Evolutionary conservation across 2,113 vertebrate genomes (phyloP).

Genomic region (Petaurus breviceps): DNA sequence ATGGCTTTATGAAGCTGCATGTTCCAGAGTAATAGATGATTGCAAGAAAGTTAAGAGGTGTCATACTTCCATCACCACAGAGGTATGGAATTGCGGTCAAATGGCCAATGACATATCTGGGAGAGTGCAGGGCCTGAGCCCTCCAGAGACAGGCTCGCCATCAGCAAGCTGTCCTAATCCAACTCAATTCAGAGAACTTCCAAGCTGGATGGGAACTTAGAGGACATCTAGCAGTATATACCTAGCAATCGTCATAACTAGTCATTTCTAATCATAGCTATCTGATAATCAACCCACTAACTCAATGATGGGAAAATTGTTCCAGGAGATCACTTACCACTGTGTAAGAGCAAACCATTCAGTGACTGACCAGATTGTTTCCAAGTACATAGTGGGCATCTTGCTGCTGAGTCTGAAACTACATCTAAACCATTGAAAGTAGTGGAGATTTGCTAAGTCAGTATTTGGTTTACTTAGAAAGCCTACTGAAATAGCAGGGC

Average conservation of each 20-base stretch:
- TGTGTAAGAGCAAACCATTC: neutral
- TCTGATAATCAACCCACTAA: neutral
- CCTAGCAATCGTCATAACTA: neutral
- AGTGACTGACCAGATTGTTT: neutral
- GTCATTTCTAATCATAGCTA: neutral
- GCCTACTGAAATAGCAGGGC: neutral
- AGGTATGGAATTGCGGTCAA: conserved; percentile 41
- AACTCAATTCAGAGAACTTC: neutral
- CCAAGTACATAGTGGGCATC: neutral
- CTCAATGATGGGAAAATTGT: neutral
- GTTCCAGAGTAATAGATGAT: conserved; percentile 70
- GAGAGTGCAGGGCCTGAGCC: conserved; percentile 40
- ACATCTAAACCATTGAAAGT: neutral
- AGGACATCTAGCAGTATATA: neutral
- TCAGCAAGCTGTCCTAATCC: neutral
- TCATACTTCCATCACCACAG: conserved; percentile 54
- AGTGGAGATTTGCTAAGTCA: neutral
- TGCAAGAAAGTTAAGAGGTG: conserved; percentile 60
- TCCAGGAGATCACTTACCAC: neutral
- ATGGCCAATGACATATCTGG: conserved; percentile 49
- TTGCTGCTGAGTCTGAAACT: neutral
- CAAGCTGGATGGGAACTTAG: neutral
- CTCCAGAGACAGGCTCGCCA: neutral
- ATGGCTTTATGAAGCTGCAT: conserved; percentile 44
- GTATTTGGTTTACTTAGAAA: neutral